Percentiles rank a stretch among this genome's conserved stretches.
phyloP scores from a whole-genome alignment of 2,797 vertebrate species.

The Ctenopoma kingsleyae region DNA sequence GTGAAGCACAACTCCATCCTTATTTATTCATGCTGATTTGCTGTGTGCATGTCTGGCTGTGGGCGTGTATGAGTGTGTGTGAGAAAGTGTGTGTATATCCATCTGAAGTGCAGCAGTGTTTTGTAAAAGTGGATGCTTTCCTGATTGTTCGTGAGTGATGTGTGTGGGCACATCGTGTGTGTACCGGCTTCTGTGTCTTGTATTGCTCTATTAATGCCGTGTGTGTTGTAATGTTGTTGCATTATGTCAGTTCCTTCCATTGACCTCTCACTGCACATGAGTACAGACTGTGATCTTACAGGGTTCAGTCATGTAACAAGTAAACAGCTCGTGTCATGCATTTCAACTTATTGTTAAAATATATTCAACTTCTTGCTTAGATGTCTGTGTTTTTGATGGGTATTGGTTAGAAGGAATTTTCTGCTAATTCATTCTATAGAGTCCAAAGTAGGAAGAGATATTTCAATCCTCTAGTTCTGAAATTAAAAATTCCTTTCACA shows the following conservation, averaged over 20 bases:
- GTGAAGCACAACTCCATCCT: slow-evolving; percentile 74
- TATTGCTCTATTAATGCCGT: slow-evolving; percentile 14
- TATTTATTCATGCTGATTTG: slow-evolving; percentile 76
- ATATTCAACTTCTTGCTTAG: slow-evolving; percentile 7
- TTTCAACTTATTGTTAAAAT: slow-evolving; percentile 15
- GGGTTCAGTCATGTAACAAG: slow-evolving; percentile 39
- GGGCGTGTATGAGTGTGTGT: slow-evolving; percentile 27
- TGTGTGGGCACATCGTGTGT: slow-evolving; percentile 16
- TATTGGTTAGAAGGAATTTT: neutral
- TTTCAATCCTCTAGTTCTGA: neutral
- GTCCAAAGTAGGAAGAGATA: neutral
- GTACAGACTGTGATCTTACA: slow-evolving; percentile 17
- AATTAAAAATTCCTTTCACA: neutral
- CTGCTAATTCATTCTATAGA: neutral
- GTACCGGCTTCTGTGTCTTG: slow-evolving; percentile 7
- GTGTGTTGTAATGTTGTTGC: slow-evolving; percentile 18
- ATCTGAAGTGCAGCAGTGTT: slow-evolving; percentile 30
- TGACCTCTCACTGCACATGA: slow-evolving; percentile 24
- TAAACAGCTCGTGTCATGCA: slow-evolving; percentile 47
- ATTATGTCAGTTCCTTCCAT: slow-evolving; percentile 23
- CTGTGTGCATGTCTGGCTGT: slow-evolving; percentile 53
- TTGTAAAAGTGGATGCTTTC: slow-evolving; percentile 35
- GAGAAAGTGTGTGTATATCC: slow-evolving; percentile 17
- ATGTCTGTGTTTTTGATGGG: neutral
- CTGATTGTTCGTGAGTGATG: slow-evolving; percentile 33